Conservation (phyloP, 92 coral and sea anemone genomes). For the Virgularia gustaviana region DNA sequence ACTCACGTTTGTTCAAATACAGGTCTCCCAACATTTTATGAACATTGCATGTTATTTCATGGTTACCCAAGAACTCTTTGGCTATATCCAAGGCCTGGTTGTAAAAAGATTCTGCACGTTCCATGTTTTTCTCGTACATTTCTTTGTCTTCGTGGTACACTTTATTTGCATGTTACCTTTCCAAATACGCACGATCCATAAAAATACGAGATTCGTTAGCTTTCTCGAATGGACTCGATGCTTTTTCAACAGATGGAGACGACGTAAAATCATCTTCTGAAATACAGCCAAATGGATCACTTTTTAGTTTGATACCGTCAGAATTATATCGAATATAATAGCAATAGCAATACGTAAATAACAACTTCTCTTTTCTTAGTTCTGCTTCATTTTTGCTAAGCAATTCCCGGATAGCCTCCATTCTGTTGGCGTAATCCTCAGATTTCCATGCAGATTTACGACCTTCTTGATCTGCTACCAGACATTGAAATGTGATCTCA, state of each 20-base stretch:
- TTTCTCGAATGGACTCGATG: too few relatives aligned
- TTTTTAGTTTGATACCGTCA: too few relatives aligned
- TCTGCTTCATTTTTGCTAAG: neutral
- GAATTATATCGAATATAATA: neutral
- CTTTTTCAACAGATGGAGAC: too few relatives aligned
- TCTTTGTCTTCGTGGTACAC: neutral
- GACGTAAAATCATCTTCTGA: too few relatives aligned
- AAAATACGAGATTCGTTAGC: too few relatives aligned
- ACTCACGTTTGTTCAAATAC: too few relatives aligned
- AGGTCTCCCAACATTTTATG: too few relatives aligned
- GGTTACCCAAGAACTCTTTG: constrained; percentile 4
- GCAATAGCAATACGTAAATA: neutral
- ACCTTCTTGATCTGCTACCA: too few relatives aligned
- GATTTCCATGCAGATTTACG: too few relatives aligned
- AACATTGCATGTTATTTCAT: too few relatives aligned
- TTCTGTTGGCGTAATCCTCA: too few relatives aligned
- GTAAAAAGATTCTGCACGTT: neutral
- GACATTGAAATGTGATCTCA: constrained; percentile 10
- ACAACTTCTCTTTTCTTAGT: neutral
- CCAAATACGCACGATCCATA: neutral
- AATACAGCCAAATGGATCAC: too few relatives aligned
- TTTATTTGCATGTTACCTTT: neutral
- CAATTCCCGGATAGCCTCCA: neutral
- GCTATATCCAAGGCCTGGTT: neutral
- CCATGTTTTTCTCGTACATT: neutral